Evolutionary conservation across 2,888 invertebrate species (phyloP).

Genomic region (Steinernema carpocapsae): DNA sequence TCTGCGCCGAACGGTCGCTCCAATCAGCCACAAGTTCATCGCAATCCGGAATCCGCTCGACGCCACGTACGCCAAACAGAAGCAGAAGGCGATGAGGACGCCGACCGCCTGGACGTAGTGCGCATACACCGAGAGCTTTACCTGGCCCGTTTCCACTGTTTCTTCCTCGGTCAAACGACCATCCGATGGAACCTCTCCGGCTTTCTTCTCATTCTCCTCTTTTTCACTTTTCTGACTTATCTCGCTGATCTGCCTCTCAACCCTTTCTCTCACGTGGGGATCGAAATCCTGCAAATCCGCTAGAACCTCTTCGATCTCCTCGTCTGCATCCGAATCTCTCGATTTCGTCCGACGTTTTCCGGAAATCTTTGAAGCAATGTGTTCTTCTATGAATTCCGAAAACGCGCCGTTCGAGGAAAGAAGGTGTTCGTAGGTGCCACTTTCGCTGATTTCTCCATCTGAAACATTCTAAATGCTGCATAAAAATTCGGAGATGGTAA

Average conservation of each 20-base stretch:
- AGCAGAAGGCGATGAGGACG: conserved; percentile 73
- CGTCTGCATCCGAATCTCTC: conserved; percentile 23
- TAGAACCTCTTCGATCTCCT: conserved; percentile 29
- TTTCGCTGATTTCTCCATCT: conserved; percentile 26
- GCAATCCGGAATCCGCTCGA: conserved; percentile 42
- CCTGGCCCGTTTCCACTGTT: conserved; percentile 67
- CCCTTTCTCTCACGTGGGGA: conserved; percentile 42
- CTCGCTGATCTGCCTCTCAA: conserved; percentile 29
- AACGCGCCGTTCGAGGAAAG: conserved; percentile 79
- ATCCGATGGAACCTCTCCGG: conserved; percentile 33
- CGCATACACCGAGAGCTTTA: conserved; percentile 76
- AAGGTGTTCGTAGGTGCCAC: not conserved
- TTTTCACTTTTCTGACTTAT: not conserved
- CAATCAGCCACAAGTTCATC: conserved; percentile 56
- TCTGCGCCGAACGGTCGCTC: conserved; percentile 36
- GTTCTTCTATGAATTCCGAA: conserved; percentile 72
- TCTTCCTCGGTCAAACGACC: conserved; percentile 56
- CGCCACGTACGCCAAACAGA: conserved; percentile 79
- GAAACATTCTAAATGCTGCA: not conserved
- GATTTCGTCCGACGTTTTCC: conserved; percentile 46
- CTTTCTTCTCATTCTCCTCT: not conserved
- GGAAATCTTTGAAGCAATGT: no score
- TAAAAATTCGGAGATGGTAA: no score
- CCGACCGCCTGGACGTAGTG: conserved; percentile 87
- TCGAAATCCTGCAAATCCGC: conserved; percentile 48